phyloP scores from a whole-genome alignment of 2,113 vertebrate species.

The Argyrosomus japonicus region DNA sequence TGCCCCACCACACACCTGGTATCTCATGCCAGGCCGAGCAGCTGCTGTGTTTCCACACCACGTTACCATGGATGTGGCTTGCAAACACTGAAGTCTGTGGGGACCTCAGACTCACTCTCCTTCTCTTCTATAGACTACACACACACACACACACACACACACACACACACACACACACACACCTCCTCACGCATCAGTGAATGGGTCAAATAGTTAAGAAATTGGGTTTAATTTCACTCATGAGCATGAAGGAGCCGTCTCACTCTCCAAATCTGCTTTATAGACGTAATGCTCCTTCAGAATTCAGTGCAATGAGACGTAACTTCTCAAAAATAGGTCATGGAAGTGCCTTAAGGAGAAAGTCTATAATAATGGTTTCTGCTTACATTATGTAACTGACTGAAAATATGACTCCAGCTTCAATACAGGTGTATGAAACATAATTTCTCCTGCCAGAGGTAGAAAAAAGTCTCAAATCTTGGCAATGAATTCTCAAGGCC shows the following conservation, averaged over 20 bases:
- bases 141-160: too few species aligned
- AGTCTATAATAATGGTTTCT: conserved; percentile 18
- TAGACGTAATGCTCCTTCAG: conserved; percentile 5
- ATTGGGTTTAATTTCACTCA: not conserved
- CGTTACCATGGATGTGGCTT: conserved; percentile 75
- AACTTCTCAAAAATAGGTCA: not conserved
- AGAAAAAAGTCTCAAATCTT: not conserved
- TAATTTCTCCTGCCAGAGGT: not conserved
- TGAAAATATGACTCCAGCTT: not conserved
- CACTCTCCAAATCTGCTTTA: conserved; percentile 21
- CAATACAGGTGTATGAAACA: not conserved
- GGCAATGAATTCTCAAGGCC: too few species aligned
- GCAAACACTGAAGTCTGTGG: conserved; percentile 72
- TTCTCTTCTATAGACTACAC: not conserved
- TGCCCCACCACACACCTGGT: conserved; percentile 68
- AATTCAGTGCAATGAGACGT: too few species aligned
- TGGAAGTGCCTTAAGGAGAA: conserved; percentile 2
- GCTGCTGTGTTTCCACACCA: conserved; percentile 62
- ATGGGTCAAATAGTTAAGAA: conserved; percentile 39
- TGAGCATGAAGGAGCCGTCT: conserved; percentile 14
- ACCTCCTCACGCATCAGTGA: conserved; percentile 28
- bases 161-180: conserved; percentile 24
- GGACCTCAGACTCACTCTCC: conserved; percentile 31
- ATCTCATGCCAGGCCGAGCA: conserved; percentile 58
- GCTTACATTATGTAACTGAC: not conserved